Conservation (phyloP, 2,888 invertebrate genomes). For the Fabriciana adippe region DNA sequence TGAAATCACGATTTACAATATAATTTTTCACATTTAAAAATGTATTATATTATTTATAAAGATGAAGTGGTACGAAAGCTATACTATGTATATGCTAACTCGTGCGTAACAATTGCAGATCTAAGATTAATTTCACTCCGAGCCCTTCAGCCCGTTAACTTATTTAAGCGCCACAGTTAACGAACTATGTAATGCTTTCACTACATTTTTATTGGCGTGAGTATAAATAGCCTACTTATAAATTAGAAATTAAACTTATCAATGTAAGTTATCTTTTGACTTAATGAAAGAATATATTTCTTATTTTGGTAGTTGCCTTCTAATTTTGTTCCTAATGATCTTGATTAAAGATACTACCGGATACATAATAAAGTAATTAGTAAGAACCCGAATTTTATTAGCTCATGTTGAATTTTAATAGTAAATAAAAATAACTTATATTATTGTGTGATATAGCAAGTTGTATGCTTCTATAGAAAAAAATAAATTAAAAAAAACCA, state of each 20-base stretch:
- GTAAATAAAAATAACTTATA: too few relatives aligned
- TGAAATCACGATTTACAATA: too few relatives aligned
- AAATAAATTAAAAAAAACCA: too few relatives aligned
- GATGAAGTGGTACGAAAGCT: constrained; percentile 40
- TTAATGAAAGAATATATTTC: not conserved
- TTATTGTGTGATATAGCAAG: too few relatives aligned
- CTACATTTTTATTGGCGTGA: constrained; percentile 19
- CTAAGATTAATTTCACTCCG: constrained; percentile 23
- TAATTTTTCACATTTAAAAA: not conserved
- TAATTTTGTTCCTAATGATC: constrained; percentile 3
- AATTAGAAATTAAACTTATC: constrained; percentile 19
- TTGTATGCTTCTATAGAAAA: too few relatives aligned
- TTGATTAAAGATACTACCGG: constrained; percentile 11
- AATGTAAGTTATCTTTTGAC: constrained; percentile 42
- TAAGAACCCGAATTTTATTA: too few relatives aligned
- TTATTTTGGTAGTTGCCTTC: too few relatives aligned
- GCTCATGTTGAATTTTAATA: too few relatives aligned
- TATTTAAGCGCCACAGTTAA: constrained; percentile 27
- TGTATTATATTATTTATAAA: not conserved
- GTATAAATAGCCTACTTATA: constrained; percentile 13
- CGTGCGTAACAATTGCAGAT: constrained; percentile 61
- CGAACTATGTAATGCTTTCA: constrained; percentile 29
- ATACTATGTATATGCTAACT: constrained; percentile 56
- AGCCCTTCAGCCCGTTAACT: constrained; percentile 23
- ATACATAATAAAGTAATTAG: constrained; percentile 1